Percentiles rank a stretch among this genome's conserved stretches.
Conservation (phyloP, 2,797 vertebrate genomes). For the Argentina silus region DNA sequence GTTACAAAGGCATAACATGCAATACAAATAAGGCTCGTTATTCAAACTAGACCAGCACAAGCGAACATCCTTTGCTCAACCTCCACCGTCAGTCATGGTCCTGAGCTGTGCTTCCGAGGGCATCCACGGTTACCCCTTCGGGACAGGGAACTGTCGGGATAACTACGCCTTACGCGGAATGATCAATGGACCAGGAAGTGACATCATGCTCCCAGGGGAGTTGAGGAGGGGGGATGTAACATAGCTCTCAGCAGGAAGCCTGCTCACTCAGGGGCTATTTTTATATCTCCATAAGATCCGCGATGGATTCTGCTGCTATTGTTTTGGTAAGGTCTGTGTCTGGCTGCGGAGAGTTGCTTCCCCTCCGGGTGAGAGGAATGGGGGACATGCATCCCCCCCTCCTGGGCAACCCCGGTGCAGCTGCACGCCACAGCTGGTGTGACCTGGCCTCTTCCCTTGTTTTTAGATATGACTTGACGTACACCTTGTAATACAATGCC, state of each 20-base stretch:
- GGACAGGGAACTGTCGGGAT: conserved; percentile 4
- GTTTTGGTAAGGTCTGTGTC: conserved; percentile 63
- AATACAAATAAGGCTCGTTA: conserved; percentile 2
- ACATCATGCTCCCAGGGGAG: conserved; percentile 54
- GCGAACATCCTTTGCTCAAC: background rate
- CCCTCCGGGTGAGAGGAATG: conserved; percentile 22
- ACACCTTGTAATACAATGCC: background rate
- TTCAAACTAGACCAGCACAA: background rate
- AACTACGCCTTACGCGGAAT: conserved; percentile 8
- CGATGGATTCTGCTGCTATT: conserved; percentile 53
- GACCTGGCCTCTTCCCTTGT: background rate
- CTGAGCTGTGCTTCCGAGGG: background rate
- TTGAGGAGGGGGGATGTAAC: conserved; percentile 12
- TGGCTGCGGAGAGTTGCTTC: conserved; percentile 49
- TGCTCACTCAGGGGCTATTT: conserved; percentile 59
- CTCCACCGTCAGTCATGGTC: background rate
- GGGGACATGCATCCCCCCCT: background rate
- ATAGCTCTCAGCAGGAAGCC: conserved; percentile 59
- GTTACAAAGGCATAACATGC: background rate
- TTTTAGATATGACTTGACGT: background rate
- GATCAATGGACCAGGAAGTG: conserved; percentile 65
- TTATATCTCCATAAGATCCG: conserved; percentile 46
- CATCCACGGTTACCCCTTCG: background rate
- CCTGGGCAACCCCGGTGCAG: conserved; percentile 31
- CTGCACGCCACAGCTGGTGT: conserved; percentile 46